Evolutionary conservation across 1,140 invertebrate genomes (phyloP).

Genomic region (Tetramorium alpestre): DNA sequence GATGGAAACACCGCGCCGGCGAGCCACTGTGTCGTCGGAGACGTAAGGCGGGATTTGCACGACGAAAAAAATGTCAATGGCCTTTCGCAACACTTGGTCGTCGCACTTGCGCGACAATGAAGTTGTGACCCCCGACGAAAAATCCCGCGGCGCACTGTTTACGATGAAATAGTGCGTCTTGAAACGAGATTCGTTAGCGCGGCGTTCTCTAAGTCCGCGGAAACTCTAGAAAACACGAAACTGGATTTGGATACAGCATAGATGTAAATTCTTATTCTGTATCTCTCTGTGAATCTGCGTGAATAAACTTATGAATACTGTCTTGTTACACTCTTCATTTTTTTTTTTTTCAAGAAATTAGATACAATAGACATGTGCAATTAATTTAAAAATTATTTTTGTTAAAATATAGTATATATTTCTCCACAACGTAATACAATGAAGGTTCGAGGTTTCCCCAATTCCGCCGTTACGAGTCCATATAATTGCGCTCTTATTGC

Average conservation of each 20-base stretch:
- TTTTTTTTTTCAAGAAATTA: not conserved
- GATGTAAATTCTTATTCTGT: constrained; percentile 6
- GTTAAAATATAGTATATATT: not conserved
- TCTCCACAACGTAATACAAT: not conserved
- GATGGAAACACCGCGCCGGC: constrained; percentile 50
- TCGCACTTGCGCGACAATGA: constrained; percentile 39
- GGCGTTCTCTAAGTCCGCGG: not conserved
- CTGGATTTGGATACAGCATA: not conserved
- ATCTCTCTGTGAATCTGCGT: not conserved
- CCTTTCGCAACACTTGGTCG: constrained; percentile 17
- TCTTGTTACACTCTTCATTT: no score
- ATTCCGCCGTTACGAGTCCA: constrained; percentile 13
- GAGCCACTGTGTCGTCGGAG: not conserved
- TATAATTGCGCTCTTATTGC: constrained; percentile 53
- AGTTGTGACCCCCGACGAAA: constrained; percentile 11
- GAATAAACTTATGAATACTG: not conserved
- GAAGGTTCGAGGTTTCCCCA: constrained; percentile 63
- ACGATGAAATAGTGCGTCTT: constrained; percentile 32
- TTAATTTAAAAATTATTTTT: not conserved
- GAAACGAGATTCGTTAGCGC: constrained; percentile 45
- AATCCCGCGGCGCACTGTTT: constrained; percentile 2
- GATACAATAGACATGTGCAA: no score
- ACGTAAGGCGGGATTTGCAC: constrained; percentile 35
- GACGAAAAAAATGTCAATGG: constrained; percentile 35
- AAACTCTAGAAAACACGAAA: constrained; percentile 13